Evolutionary conservation across 1,140 invertebrate species (phyloP).

Genomic region (Idris sp.): DNA sequence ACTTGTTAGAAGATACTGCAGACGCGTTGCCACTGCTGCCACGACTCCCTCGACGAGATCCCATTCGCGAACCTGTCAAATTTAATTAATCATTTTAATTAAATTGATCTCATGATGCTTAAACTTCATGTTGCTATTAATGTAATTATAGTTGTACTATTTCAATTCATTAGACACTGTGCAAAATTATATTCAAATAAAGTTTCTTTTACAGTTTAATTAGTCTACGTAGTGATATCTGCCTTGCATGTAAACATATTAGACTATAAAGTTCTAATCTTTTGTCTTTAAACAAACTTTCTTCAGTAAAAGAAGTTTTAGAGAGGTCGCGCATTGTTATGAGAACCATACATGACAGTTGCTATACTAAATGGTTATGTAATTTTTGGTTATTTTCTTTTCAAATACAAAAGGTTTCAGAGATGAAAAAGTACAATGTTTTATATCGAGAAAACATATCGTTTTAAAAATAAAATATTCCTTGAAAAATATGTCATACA

Average conservation of each 20-base stretch:
- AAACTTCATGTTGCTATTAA: neutral
- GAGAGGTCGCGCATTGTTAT: constrained; percentile 32
- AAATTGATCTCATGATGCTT: neutral
- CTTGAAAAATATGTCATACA: too few species aligned
- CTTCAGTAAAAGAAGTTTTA: constrained; percentile 3
- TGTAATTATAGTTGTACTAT: constrained; percentile 32
- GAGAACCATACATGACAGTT: constrained; percentile 47
- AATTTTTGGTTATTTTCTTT: too few species aligned
- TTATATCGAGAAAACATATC: too few species aligned
- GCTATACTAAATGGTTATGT: constrained; percentile 44
- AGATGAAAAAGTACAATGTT: too few species aligned
- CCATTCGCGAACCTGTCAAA: constrained; percentile 82
- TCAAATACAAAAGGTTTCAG: too few species aligned
- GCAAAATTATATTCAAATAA: constrained; percentile 12
- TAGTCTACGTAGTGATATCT: constrained; percentile 32
- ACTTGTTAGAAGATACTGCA: constrained; percentile 78
- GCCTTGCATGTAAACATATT: constrained; percentile 44
- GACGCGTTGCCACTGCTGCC: constrained; percentile 83
- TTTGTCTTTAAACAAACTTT: neutral
- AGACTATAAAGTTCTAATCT: constrained; percentile 26
- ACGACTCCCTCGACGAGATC: constrained; percentile 82
- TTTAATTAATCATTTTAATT: constrained; percentile 18
- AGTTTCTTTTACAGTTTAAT: constrained; percentile 13
- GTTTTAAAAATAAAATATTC: too few species aligned
- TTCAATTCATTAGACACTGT: constrained; percentile 38